phyloP scores from a whole-genome alignment of 2,797 vertebrate species.

The Artibeus jamaicensis region DNA sequence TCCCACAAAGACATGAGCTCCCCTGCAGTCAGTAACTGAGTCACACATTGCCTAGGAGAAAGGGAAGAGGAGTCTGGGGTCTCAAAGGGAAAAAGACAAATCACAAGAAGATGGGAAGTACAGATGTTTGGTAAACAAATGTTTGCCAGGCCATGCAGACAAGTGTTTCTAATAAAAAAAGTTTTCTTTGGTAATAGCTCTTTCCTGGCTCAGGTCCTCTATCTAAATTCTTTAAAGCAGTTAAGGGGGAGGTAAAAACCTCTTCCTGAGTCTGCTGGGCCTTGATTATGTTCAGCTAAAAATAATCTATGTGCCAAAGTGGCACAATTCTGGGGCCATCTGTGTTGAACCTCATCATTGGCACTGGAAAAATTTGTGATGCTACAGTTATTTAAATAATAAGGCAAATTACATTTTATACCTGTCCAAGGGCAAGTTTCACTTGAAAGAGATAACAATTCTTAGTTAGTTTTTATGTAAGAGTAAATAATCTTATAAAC shows the following conservation, averaged over 20 bases:
- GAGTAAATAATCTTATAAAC: background rate
- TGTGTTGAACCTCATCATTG: background rate
- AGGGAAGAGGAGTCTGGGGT: background rate
- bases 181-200: background rate
- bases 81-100: background rate
- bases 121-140: background rate
- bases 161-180: background rate
- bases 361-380: background rate
- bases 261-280: background rate
- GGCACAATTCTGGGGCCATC: background rate
- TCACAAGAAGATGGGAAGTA: background rate
- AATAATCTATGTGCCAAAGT: background rate
- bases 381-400: background rate
- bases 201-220: background rate
- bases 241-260: background rate
- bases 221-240: background rate
- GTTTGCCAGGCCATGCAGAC: background rate
- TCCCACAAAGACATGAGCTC: background rate
- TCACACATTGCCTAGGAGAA: background rate
- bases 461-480: background rate
- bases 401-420: background rate
- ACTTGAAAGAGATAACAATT: background rate
- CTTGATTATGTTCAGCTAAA: background rate
- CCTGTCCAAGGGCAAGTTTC: background rate
- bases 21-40: background rate